A percentile compares a stretch with the other conserved stretches of the same genome.
Conservation (phyloP, 2,113 vertebrate species). For the Vombatus ursinus region DNA sequence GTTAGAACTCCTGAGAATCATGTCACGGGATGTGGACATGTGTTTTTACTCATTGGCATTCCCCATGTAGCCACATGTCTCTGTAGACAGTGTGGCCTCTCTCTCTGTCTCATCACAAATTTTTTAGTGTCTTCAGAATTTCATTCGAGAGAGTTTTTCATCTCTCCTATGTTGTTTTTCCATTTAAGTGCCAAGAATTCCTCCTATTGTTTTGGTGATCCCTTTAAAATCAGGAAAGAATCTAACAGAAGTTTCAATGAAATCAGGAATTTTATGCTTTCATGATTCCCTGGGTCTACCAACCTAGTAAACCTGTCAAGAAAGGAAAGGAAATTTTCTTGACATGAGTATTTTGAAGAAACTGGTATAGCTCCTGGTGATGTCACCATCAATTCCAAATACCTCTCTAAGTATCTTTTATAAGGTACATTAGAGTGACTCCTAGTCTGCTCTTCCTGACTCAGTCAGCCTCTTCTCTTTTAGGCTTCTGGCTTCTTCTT, state of each 20-base stretch:
- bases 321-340: neutral
- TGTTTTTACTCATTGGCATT: neutral
- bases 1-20: neutral
- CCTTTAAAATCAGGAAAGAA: neutral
- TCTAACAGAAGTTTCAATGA: neutral
- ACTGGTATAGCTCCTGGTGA: neutral
- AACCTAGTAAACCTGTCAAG: neutral
- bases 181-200: neutral
- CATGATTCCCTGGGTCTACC: neutral
- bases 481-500: neutral
- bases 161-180: neutral
- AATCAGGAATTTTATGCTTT: neutral
- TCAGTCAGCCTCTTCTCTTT: too few species aligned
- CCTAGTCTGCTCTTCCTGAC: too few species aligned
- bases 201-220: neutral
- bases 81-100: neutral
- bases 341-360: neutral
- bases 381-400: neutral
- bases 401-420: neutral
- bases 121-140: neutral
- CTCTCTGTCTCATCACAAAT: neutral
- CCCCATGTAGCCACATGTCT: neutral
- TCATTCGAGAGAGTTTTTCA: neutral
- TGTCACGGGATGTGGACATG: rapidly evolving
- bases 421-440: neutral